Conservation (phyloP, 2,888 invertebrate species). For the Eubasilissa splendida region DNA sequence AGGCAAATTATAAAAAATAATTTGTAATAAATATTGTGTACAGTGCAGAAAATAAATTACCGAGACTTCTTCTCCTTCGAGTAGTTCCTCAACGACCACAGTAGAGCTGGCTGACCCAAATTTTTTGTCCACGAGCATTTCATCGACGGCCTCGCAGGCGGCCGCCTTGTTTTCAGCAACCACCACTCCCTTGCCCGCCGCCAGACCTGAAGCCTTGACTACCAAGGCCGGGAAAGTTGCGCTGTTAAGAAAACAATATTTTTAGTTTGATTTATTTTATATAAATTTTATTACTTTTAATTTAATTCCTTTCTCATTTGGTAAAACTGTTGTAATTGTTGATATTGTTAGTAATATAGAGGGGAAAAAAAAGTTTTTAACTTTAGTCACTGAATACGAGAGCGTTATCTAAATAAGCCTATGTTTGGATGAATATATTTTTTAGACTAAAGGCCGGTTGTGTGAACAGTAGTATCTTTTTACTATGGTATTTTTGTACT, state of each 20-base stretch:
- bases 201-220: slow-evolving; percentile 96
- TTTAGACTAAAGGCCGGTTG: too few relatives aligned
- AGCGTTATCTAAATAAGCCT: too few relatives aligned
- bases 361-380: too few relatives aligned
- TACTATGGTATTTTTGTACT: too few relatives aligned
- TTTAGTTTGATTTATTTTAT: background rate
- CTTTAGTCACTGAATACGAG: too few relatives aligned
- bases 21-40: too few relatives aligned
- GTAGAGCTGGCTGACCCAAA: slow-evolving; percentile 89
- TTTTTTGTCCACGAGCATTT: slow-evolving; percentile 83
- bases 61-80: slow-evolving; percentile 96
- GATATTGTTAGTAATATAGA: too few relatives aligned
- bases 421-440: too few relatives aligned
- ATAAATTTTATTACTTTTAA: background rate
- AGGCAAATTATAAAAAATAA: too few relatives aligned
- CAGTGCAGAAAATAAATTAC: slow-evolving; percentile 69
- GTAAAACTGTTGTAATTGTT: too few relatives aligned
- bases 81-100: slow-evolving; percentile 90
- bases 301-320: too few relatives aligned
- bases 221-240: slow-evolving; percentile 88
- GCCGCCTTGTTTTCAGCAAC: slow-evolving; percentile 85
- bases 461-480: too few relatives aligned
- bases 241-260: slow-evolving; percentile 66
- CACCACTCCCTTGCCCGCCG: slow-evolving; percentile 97
- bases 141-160: slow-evolving; percentile 88